These are phyloP conservation scores for Varanus salvator DNA, from an alignment of 2,113 vertebrate genomes.

Conservation along the genomic window DNA sequence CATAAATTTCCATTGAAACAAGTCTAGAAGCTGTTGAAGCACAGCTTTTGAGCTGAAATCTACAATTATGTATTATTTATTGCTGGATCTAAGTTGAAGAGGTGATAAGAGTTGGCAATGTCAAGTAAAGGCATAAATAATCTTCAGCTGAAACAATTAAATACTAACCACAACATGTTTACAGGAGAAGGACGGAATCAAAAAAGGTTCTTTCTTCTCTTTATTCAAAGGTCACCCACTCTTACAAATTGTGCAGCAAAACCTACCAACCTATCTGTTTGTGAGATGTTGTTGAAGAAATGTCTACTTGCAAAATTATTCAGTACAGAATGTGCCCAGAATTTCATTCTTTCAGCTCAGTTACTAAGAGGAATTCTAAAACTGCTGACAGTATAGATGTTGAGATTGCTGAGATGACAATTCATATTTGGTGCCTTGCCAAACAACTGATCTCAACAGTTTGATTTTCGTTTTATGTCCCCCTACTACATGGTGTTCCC, in stretches of 20 bases:
- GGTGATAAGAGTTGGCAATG: constrained; percentile 31
- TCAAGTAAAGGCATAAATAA: constrained; percentile 46
- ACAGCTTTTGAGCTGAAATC: constrained; percentile 7
- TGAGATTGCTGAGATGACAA: not conserved
- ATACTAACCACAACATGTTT: constrained; percentile 26
- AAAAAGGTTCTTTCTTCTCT: not conserved
- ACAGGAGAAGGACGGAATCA: not conserved
- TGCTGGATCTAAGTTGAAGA: constrained; percentile 24
- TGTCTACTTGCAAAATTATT: not conserved
- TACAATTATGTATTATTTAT: constrained; percentile 30
- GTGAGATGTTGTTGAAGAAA: not conserved
- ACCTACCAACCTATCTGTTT: not conserved
- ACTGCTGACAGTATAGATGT: too few species aligned
- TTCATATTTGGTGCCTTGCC: not conserved
- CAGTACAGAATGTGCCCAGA: constrained; percentile 5
- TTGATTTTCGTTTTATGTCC: not conserved
- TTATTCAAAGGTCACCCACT: not conserved
- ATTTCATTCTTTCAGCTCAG: not conserved
- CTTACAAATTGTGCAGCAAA: constrained; percentile 10
- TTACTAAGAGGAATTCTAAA: not conserved
- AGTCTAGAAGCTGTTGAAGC: constrained; percentile 12
- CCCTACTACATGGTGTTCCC: not conserved
- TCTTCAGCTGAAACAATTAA: constrained; percentile 55
- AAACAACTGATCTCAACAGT: not conserved
- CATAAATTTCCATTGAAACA: fast-evolving